Evolutionary conservation across 2,113 vertebrate species (phyloP), one percentile per base, ranked within the genome.

Genomic region (Stegostoma tigrinum): DNA sequence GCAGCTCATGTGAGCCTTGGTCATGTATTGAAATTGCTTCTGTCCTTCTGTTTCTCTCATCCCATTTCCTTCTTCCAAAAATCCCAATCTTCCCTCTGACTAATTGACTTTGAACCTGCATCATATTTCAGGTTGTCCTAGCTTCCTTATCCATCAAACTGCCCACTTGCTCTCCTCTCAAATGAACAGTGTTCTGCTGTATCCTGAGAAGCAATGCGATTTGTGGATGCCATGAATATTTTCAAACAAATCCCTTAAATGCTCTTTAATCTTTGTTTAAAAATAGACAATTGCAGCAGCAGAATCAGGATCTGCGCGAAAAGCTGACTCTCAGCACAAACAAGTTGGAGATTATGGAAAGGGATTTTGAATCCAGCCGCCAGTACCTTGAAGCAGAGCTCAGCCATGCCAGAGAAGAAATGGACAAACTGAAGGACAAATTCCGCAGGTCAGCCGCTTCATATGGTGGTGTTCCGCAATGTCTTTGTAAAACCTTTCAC

Each of bases 391-490:
- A 99, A 97, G 97, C 98, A 96, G 99, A 99, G 97, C 97, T 99
- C 34, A 98, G 98, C 96, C 98, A 98, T 96, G 98, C 98, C 96
- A 97, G 98, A 0, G 99, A 99, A 42, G 99, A 99, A 96, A 97
- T 99, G 96, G 99, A 99, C 96, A 99, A 99, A 96, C 98, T 99
- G 97, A 99, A 99, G 96, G 99, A 99, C 97, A 99, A 99, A 96
- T 99, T 99, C 96, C 98, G 99, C 97, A 98, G 99, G 99, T 99
- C 96, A 45, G 66, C 24, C 42, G 19, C 61, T 61, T 45, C 21
- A 94, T 38, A 68, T 67, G n/a, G 7, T 67, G 55, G 91, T n/a
- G 27, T 6, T 70, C 6, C 2, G 0, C 23, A 45, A 38, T 70
- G 42, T 66, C 61, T 87, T 21, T 67, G 34, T 80, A 2, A 30